phyloP scores from a whole-genome alignment of 2,797 vertebrate genomes.

The Oreochromis grahami region DNA sequence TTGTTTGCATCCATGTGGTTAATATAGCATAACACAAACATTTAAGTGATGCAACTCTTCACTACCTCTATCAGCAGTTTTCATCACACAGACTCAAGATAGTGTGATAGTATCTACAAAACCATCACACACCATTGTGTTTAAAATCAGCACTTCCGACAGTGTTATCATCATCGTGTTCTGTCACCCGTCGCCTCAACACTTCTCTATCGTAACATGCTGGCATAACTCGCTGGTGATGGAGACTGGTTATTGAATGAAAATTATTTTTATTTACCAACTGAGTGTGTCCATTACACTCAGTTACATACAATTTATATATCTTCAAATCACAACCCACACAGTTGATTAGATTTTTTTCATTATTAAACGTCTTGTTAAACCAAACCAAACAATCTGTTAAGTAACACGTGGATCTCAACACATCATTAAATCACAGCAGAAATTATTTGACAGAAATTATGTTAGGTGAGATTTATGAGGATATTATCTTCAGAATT shows the following conservation, averaged over 20 bases:
- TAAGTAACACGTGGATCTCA: neutral
- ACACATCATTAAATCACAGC: neutral
- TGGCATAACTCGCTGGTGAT: neutral
- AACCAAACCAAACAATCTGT: neutral
- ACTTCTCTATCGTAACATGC: neutral
- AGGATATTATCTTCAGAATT: neutral
- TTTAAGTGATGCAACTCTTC: neutral
- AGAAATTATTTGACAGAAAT: neutral
- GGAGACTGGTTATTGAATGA: neutral
- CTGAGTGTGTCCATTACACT: neutral
- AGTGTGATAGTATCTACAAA: neutral
- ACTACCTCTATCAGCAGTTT: neutral
- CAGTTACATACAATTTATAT: neutral
- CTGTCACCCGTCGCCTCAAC: fast-evolving
- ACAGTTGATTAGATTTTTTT: neutral
- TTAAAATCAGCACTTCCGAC: neutral
- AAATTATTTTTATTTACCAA: neutral
- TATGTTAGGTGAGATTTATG: neutral
- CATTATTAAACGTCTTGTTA: neutral
- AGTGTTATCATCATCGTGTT: neutral
- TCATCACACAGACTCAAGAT: neutral
- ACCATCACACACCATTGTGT: neutral
- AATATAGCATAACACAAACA: neutral
- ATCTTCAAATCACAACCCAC: neutral
- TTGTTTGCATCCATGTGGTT: neutral